Evolutionary conservation across 2,797 vertebrate genomes (phyloP).

Genomic region (Mus caroli): DNA sequence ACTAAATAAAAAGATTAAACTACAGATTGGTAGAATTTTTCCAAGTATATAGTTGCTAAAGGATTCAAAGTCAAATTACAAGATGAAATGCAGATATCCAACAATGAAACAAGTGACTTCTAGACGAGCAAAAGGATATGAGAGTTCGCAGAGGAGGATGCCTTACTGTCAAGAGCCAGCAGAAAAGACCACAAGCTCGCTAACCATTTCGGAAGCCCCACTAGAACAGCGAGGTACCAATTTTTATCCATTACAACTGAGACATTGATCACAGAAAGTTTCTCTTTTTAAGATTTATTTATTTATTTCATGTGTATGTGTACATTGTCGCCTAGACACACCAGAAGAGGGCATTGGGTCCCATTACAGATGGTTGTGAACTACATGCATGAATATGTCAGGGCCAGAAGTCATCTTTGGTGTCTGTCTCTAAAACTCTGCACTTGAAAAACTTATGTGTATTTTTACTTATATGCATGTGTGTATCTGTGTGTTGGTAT

Average conservation of each 20-base stretch:
- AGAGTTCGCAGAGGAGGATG: background rate
- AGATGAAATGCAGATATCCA: background rate
- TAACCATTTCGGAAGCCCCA: background rate
- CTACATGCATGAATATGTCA: background rate
- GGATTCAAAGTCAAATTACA: background rate
- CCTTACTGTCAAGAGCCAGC: background rate
- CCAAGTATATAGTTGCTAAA: background rate
- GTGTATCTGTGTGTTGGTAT: background rate
- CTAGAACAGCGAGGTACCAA: background rate
- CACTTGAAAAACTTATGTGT: background rate
- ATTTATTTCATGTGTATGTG: background rate
- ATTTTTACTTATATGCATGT: background rate
- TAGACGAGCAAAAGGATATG: background rate
- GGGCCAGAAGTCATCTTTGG: background rate
- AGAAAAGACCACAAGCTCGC: background rate
- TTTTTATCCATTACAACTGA: background rate
- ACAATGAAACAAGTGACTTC: background rate
- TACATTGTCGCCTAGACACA: background rate
- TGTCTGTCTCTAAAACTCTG: background rate
- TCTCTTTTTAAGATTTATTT: background rate
- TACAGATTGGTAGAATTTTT: background rate
- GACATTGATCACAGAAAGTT: background rate
- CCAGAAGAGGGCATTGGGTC: background rate
- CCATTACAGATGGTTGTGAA: background rate
- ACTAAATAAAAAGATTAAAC: background rate